Percentiles rank a stretch among this genome's conserved stretches.
Evolutionary conservation across 2,797 vertebrate genomes (phyloP).

Genomic region (Sorex maritimensis): DNA sequence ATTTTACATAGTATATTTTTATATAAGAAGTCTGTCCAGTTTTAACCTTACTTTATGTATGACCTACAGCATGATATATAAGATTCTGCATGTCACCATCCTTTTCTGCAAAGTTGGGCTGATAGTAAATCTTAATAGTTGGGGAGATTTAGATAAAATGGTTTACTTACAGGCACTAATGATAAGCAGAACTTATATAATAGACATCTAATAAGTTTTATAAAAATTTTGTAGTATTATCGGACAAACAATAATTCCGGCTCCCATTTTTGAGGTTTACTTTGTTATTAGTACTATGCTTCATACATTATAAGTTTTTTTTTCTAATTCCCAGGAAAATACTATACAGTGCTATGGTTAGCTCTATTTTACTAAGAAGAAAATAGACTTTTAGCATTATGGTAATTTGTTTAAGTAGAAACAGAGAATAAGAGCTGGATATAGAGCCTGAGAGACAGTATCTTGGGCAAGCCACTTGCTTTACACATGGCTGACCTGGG

Average conservation of each 20-base stretch:
- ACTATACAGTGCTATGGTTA: neutral
- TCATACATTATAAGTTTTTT: neutral
- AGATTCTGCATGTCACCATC: neutral
- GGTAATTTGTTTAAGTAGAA: neutral
- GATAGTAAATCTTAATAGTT: neutral
- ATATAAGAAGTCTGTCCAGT: neutral
- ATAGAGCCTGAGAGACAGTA: neutral
- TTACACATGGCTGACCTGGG: too few species aligned
- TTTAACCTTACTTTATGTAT: neutral
- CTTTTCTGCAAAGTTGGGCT: slow-evolving; percentile 29
- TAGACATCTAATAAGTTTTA: neutral
- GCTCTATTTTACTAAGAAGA: neutral
- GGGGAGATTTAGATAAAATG: neutral
- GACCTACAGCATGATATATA: neutral
- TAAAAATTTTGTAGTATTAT: neutral
- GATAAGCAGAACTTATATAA: neutral
- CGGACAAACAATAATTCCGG: neutral
- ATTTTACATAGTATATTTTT: neutral
- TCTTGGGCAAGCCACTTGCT: too few species aligned
- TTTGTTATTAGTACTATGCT: slow-evolving; percentile 36
- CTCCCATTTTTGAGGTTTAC: neutral
- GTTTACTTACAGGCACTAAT: neutral
- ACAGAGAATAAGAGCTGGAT: neutral
- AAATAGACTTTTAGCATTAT: neutral
- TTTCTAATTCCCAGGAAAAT: slow-evolving; percentile 8